A percentile compares a stretch with the other conserved stretches of the same genome.
phyloP scores from a whole-genome alignment of 1,140 invertebrate genomes.

The Dreissena polymorpha region DNA sequence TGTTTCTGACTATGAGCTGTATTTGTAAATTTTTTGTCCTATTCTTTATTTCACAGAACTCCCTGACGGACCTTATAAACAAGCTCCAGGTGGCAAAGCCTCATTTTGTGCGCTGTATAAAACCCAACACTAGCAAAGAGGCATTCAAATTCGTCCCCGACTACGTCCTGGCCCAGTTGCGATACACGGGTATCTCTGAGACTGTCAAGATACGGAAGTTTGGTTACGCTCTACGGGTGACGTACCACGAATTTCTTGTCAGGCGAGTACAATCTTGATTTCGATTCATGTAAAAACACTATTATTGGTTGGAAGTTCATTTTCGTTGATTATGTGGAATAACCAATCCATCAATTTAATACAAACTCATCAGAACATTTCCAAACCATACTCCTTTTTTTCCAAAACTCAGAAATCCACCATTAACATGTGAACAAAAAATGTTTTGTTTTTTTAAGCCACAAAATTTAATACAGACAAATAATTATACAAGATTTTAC shows the following conservation, averaged over 20 bases:
- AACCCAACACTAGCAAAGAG: conserved; percentile 67
- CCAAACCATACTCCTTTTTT: no score
- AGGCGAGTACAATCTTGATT: conserved; percentile 60
- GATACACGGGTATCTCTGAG: conserved; percentile 77
- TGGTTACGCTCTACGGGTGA: conserved; percentile 73
- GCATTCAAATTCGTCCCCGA: conserved; percentile 63
- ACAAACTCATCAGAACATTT: no score
- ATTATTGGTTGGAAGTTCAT: no score
- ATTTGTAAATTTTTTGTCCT: no score
- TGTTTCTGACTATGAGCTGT: neutral
- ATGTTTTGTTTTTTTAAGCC: no score
- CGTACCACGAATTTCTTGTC: conserved; percentile 72
- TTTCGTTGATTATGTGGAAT: no score
- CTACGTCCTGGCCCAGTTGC: conserved; percentile 89
- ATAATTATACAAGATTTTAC: no score
- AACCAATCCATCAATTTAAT: no score
- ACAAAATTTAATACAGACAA: no score
- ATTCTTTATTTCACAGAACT: conserved; percentile 62
- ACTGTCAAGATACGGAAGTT: conserved; percentile 75
- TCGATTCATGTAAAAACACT: no score
- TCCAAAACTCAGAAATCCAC: no score
- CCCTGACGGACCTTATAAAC: conserved; percentile 66
- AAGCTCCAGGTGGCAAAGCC: conserved; percentile 66
- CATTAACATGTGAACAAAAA: no score
- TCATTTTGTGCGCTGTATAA: conserved; percentile 76